A percentile compares a stretch with the other conserved stretches of the same genome.
Conservation (phyloP, 2,797 vertebrate genomes). For the Amblyraja radiata region DNA sequence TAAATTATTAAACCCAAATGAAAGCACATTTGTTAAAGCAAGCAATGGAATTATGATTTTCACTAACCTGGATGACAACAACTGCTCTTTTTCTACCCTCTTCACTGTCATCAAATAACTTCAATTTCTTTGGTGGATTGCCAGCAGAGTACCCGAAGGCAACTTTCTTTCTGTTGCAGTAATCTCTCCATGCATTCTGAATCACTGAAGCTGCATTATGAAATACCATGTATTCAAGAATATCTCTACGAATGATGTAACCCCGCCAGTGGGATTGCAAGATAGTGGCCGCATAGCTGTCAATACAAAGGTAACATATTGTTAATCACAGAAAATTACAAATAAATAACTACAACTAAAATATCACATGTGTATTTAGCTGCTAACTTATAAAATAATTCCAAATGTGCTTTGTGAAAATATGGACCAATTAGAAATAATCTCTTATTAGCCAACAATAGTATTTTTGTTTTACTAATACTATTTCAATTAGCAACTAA, state of each 20-base stretch:
- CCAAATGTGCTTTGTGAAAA: not conserved
- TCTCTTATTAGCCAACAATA: not conserved
- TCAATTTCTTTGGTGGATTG: not conserved
- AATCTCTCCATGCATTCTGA: constrained; percentile 45
- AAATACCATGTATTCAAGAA: constrained; percentile 46
- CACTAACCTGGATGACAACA: constrained; percentile 75
- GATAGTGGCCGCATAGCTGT: constrained; percentile 56
- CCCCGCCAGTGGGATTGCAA: constrained; percentile 62
- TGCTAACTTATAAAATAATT: not conserved
- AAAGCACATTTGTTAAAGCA: not conserved
- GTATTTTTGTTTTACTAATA: not conserved
- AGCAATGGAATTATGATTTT: not conserved
- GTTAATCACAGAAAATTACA: constrained; percentile 31
- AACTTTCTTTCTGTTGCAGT: constrained; percentile 41
- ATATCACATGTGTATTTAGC: too few species aligned
- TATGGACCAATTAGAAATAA: not conserved
- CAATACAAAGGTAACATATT: constrained; percentile 43
- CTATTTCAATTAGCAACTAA: not conserved
- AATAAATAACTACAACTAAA: not conserved
- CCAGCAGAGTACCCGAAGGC: constrained; percentile 39
- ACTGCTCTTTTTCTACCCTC: constrained; percentile 57
- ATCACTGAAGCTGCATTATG: constrained; percentile 45
- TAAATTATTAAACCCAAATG: not conserved
- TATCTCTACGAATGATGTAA: constrained; percentile 48
- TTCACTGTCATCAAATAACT: not conserved